phyloP scores from a whole-genome alignment of 2,797 vertebrate species.

The Vultur gryphus region DNA sequence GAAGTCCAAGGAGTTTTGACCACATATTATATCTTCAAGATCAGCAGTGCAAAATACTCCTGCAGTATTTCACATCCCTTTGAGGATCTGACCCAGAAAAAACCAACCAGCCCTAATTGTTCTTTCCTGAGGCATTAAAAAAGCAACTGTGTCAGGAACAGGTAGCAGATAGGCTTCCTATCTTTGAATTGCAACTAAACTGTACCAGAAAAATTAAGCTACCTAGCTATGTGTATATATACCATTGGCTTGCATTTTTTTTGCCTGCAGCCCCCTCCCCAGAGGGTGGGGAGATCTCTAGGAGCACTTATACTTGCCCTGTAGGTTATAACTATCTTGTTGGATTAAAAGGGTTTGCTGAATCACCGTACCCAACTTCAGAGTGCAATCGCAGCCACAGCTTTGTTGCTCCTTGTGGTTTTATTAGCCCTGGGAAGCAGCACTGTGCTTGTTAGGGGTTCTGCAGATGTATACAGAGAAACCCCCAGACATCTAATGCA shows the following conservation, averaged over 20 bases:
- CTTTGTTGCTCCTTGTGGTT: neutral
- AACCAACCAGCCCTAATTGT: neutral
- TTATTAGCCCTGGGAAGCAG: neutral
- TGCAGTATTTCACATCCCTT: neutral
- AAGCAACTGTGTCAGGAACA: neutral
- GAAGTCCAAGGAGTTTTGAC: neutral
- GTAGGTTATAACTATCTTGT: neutral
- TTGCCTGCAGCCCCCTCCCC: neutral
- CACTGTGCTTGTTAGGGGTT: no score
- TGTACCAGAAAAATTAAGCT: neutral
- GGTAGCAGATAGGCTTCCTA: neutral
- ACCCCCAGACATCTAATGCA: no score
- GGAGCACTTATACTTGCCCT: neutral
- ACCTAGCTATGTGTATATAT: fast-evolving
- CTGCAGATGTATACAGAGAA: neutral
- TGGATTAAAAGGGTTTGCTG: neutral
- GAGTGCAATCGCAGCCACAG: neutral
- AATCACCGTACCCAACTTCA: no score
- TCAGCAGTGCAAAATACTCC: neutral
- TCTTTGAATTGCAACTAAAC: neutral
- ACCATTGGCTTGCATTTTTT: neutral
- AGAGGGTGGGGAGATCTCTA: neutral
- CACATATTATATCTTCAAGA: neutral
- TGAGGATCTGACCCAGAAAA: neutral
- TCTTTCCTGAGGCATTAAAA: neutral